Base-by-base conservation (phyloP, 2,113 vertebrate genomes). In the Lanius ludovicianus region DNA sequence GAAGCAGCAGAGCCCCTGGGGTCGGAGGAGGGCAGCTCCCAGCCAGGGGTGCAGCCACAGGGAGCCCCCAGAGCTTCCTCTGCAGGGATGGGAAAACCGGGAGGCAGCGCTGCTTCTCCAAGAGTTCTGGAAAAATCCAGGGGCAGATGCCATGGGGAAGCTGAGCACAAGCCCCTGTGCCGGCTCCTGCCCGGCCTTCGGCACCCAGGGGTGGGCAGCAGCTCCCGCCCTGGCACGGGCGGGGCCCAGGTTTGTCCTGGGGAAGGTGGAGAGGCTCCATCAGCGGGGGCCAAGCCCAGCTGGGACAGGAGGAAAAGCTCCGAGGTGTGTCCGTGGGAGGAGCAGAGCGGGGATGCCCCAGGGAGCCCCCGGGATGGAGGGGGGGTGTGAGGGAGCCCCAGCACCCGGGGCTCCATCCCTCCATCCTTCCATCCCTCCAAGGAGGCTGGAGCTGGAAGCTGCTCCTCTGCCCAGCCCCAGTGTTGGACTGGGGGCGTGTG, bases 171-270 rank as follows among this genome's bases (percentile, higher is more conserved):
- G 25, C 93, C 96, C 70, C 52, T 94, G 35, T 15, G 87, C 55
- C 65, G 81, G 50, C 28, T 84, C 90, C 56, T 88, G 52, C 68
- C 87, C 2, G 22, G 93, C 17, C 3, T 0, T 31, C 87, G 14
- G 74, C 62, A 28, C 11, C 22, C 7, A 0, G 4, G 31, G 42
- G 1, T 7, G 7, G 88, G 70, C 70, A 73, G 83, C 92, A 53
- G 69, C 77, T n/a, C 74, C 62, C 74, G 94, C 78, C 87, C 81
- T 6, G n/a, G 84, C 6, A 0, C 37, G 1, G 33, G 15, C 19
- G 13, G 15, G 4, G 85, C 50, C 1, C 37, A 90, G 62, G 77
- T 97, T 33, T 98, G 97, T 88, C 97, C 97, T 18, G 98, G 95
- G 96, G 98, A 98, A 65, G 93, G 65, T n/a, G 93, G 39, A 64